Percentiles rank a stretch among this genome's conserved stretches.
Evolutionary conservation across 2,113 vertebrate genomes (phyloP).

Genomic region (Hemicordylus capensis): DNA sequence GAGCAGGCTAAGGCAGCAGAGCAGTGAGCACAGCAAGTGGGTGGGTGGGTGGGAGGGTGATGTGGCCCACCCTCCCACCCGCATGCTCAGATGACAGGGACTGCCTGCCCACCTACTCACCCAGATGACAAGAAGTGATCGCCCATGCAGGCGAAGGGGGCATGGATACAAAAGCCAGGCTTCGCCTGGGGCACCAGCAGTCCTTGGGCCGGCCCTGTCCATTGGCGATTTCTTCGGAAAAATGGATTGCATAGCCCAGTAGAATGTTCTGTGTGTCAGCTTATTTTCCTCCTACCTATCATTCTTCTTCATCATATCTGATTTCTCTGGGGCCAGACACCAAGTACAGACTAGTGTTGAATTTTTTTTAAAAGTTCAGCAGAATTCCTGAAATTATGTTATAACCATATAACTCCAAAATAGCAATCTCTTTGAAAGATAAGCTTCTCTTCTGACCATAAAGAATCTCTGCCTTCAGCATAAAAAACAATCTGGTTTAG

Average conservation of each 20-base stretch:
- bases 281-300: not conserved
- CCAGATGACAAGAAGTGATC: too few species aligned
- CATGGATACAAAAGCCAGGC: too few species aligned
- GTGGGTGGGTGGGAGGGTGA: too few species aligned
- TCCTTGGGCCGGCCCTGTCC: too few species aligned
- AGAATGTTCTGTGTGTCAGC: not conserved
- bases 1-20: too few species aligned
- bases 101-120: too few species aligned
- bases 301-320: not conserved
- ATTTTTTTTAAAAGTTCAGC: not conserved
- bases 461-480: conserved; percentile 32
- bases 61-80: too few species aligned
- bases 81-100: too few species aligned
- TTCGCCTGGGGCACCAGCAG: too few species aligned
- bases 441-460: not conserved
- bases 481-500: fast-evolving
- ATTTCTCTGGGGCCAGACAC: not conserved
- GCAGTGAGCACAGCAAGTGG: too few species aligned
- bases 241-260: not conserved
- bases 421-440: not conserved
- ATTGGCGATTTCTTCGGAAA: not conserved
- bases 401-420: conserved; percentile 23
- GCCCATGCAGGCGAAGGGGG: too few species aligned
- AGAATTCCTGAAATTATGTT: not conserved
- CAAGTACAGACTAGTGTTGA: not conserved